These are phyloP conservation scores for Trachelus iudaicus DNA, from an alignment of 2,888 invertebrate genomes.

Conservation along the genomic window DNA sequence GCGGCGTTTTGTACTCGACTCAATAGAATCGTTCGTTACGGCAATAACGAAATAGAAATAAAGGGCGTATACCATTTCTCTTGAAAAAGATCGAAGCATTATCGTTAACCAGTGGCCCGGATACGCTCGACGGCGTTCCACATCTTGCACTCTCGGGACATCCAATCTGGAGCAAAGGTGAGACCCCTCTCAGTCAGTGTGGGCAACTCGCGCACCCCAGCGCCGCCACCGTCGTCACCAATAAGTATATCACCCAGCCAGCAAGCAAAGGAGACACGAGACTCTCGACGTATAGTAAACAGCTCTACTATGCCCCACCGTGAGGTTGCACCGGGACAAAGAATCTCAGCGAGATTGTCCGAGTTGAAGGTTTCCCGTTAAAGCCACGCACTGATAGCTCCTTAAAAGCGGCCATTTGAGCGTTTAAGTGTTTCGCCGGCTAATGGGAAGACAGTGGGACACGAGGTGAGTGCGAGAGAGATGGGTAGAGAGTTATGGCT, in stretches of 20 bases:
- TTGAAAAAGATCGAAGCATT: constrained; percentile 23
- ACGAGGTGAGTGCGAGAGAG: background rate
- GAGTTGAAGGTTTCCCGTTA: constrained; percentile 26
- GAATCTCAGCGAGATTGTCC: constrained; percentile 17
- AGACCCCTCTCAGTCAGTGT: constrained; percentile 24
- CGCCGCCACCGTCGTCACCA: background rate
- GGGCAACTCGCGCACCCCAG: background rate
- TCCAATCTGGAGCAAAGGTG: constrained; percentile 47
- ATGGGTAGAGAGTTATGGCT: background rate
- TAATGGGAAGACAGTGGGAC: background rate
- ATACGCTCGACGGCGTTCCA: constrained; percentile 46
- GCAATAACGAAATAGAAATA: background rate
- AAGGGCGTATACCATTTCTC: background rate
- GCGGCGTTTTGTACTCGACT: background rate
- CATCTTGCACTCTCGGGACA: constrained; percentile 35
- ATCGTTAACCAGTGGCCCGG: constrained; percentile 42
- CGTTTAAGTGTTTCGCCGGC: background rate
- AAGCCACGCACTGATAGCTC: constrained; percentile 24
- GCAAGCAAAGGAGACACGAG: background rate
- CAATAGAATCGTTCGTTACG: background rate
- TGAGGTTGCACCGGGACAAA: background rate
- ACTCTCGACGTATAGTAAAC: background rate
- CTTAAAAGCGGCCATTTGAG: constrained; percentile 1
- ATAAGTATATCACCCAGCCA: background rate
- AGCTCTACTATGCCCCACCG: background rate